A percentile compares a stretch with the other conserved stretches of the same genome.
Evolutionary conservation across 2,888 invertebrate species (phyloP).

Genomic region (Agrenia bidenticulata): DNA sequence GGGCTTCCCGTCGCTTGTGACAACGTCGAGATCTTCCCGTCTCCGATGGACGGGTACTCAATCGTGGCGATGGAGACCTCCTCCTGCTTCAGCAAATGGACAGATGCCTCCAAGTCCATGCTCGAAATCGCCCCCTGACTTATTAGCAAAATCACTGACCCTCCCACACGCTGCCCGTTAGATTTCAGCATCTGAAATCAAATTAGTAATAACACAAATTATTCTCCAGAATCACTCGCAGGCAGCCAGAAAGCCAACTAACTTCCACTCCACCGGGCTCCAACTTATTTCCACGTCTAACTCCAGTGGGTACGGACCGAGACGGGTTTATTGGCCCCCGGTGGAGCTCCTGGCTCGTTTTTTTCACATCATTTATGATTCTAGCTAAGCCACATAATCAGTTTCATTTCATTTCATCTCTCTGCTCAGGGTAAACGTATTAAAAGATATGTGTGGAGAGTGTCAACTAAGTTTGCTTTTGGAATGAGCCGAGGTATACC

Average conservation of each 20-base stretch:
- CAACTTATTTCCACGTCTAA: slow-evolving; percentile 8
- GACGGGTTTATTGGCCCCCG: slow-evolving; percentile 39
- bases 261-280: slow-evolving; percentile 12
- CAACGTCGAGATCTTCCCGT: slow-evolving; percentile 48
- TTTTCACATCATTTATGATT: slow-evolving; percentile 3
- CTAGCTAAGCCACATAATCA: neutral
- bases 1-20: slow-evolving; percentile 49
- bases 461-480: too few relatives aligned
- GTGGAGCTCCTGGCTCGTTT: slow-evolving; percentile 1
- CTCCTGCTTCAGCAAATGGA: slow-evolving; percentile 57
- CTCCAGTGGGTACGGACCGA: slow-evolving; percentile 3
- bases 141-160: slow-evolving; percentile 62
- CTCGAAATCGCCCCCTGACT: slow-evolving; percentile 61
- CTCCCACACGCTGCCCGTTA: slow-evolving; percentile 55
- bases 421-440: too few relatives aligned
- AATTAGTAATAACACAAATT: too few relatives aligned
- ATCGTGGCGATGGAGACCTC: slow-evolving; percentile 61
- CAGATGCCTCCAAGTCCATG: slow-evolving; percentile 57
- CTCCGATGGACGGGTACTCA: slow-evolving; percentile 44
- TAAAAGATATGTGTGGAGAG: too few relatives aligned
- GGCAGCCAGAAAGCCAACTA: neutral
- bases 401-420: slow-evolving; percentile 1
- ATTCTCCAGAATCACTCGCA: too few relatives aligned
- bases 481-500: neutral
- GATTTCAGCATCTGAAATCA: slow-evolving; percentile 58